Percentiles rank a stretch among this genome's conserved stretches.
phyloP scores from a whole-genome alignment of 2,888 invertebrate genomes.

The Ashinkailepas kermadecensis region DNA sequence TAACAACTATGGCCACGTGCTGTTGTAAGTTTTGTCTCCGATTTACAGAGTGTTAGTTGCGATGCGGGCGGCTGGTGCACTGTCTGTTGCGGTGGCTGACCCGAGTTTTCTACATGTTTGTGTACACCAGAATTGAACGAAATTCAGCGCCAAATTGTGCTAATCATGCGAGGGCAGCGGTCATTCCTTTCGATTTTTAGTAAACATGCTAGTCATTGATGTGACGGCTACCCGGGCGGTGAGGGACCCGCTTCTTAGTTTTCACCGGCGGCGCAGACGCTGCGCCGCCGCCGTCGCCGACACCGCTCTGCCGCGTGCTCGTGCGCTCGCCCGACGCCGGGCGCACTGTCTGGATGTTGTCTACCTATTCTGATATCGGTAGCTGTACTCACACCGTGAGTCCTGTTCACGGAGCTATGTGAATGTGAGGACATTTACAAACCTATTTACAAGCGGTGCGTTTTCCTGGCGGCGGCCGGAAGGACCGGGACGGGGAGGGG shows the following conservation, averaged over 20 bases:
- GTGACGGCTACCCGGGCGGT: not conserved
- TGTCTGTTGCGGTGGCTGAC: not conserved
- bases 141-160: constrained; percentile 20
- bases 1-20: not conserved
- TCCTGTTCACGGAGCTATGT: constrained; percentile 15
- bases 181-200: constrained; percentile 22
- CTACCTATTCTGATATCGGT: constrained; percentile 22
- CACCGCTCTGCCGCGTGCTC: not conserved
- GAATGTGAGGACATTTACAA: constrained; percentile 17
- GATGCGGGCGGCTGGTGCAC: no score
- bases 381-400: constrained; percentile 18
- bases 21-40: constrained; percentile 2
- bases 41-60: no score
- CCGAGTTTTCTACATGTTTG: constrained; percentile 1
- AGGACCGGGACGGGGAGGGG: not conserved
- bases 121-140: constrained; percentile 5
- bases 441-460: constrained; percentile 12
- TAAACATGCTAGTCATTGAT: constrained; percentile 17
- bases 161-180: not conserved
- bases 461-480: not conserved
- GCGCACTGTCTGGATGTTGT: constrained; percentile 14
- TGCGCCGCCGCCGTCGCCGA: not conserved
- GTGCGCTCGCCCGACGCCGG: not conserved
- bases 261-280: not conserved
- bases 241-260: not conserved